A percentile compares a stretch with the other conserved stretches of the same genome.
Evolutionary conservation across 1,140 invertebrate species (phyloP).

Genomic region (Melanaphis sacchari): DNA sequence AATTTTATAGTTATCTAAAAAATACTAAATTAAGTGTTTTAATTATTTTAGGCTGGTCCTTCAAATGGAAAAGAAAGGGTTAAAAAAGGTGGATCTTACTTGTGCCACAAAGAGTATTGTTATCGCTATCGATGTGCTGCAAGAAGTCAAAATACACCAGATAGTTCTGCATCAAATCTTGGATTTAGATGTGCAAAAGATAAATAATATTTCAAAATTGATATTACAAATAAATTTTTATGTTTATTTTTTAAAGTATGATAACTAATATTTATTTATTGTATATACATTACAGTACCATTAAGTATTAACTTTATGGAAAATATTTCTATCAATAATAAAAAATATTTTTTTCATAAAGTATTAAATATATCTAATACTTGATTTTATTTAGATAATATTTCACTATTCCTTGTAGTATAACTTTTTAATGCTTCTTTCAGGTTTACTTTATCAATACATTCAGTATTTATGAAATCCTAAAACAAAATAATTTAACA

Average conservation of each 20-base stretch:
- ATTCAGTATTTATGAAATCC: conserved; percentile 44
- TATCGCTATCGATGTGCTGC: conserved; percentile 93
- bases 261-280: background rate
- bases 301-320: background rate
- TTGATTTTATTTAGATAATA: background rate
- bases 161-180: conserved; percentile 91
- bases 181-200: conserved; percentile 85
- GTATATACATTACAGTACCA: background rate
- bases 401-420: conserved; percentile 29
- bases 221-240: background rate
- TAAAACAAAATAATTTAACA: background rate
- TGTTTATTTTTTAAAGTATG: background rate
- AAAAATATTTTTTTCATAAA: background rate
- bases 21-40: conserved; percentile 33
- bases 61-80: conserved; percentile 77
- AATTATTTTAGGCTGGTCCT: conserved; percentile 70
- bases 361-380: background rate
- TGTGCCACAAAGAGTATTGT: conserved; percentile 91
- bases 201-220: background rate
- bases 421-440: conserved; percentile 36
- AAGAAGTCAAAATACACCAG: conserved; percentile 91
- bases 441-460: conserved; percentile 19
- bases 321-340: background rate
- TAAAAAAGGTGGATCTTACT: conserved; percentile 95
- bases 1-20: background rate